A percentile compares a stretch with the other conserved stretches of the same genome.
These are phyloP conservation scores for Pemphredon lugubris DNA, from an alignment of 2,888 invertebrate species.

Conservation along the genomic window DNA sequence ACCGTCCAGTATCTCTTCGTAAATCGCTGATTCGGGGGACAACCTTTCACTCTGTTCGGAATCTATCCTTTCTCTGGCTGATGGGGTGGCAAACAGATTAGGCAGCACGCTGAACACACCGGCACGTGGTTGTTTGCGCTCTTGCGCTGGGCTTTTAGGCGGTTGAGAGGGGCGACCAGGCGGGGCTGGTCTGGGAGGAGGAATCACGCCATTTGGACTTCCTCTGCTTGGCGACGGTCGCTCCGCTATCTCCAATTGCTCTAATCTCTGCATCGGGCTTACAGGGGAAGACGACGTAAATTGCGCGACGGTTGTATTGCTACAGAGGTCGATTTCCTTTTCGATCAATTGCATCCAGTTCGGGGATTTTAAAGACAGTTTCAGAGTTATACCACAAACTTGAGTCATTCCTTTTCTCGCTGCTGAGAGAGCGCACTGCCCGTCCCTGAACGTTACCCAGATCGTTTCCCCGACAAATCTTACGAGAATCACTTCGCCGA, in stretches of 20 bases:
- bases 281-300: constrained; percentile 80
- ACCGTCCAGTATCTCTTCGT: constrained; percentile 78
- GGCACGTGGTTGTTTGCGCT: constrained; percentile 72
- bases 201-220: constrained; percentile 81
- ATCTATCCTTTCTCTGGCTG: constrained; percentile 43
- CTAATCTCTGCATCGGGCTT: constrained; percentile 80
- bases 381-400: constrained; percentile 86
- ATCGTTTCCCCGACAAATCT: constrained; percentile 94
- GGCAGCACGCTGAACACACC: constrained; percentile 77
- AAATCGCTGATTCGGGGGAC: constrained; percentile 78
- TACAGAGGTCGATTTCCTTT: constrained; percentile 91
- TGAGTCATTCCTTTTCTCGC: constrained; percentile 82
- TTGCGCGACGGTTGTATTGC: constrained; percentile 92
- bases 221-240: constrained; percentile 84
- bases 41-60: constrained; percentile 62
- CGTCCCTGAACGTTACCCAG: constrained; percentile 96
- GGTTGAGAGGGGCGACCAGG: constrained; percentile 77
- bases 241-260: constrained; percentile 82
- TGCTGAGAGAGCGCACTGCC: constrained; percentile 92
- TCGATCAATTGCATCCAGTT: constrained; percentile 92
- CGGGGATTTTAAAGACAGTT: constrained; percentile 90
- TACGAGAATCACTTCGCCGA: constrained; percentile 95
- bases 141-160: constrained; percentile 74
- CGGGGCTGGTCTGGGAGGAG: constrained; percentile 83
- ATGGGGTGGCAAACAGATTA: constrained; percentile 67